Base-by-base conservation (phyloP, 92 coral and sea anemone species). In the Scolanthus callimorphus region DNA sequence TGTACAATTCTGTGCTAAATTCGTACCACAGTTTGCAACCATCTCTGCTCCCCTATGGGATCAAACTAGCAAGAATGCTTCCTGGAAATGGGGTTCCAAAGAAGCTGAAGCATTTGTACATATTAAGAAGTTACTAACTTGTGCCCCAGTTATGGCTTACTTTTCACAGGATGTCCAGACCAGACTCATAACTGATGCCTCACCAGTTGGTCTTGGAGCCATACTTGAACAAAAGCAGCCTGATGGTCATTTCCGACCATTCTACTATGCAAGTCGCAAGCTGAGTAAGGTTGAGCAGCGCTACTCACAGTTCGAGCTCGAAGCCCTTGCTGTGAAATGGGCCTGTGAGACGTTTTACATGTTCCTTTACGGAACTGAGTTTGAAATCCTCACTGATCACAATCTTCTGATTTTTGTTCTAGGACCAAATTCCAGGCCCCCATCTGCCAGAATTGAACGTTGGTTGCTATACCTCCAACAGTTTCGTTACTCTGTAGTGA, bases 201-300 rank as follows among this genome's bases (percentile, higher is more conserved):
- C 70, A 50, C 69, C 59, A 27, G 77, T 70, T 4, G 77, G 43
- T 34, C 43, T 34, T 6, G 43, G 43, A 6, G 43, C 6, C 43
- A 34, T 34, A 6, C 43, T 77, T 27, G 78, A 71, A 17, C 81
- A 77, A 47, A 25, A 60, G 27, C 81, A 77, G 20, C 65, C 25
- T 2, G 92, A 74, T 56, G 83, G 83, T n/a, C 60, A 45, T n/a
- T 68, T 61, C 71, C 53, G 83, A 49, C 86, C 86, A 45, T 58
- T 85, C 24, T 71, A 79, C 55, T 79, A 85, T 63, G 92, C 92
- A n/a, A 85, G 92, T 34, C 73, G 83, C 13, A 85, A 64, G 41
- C 65, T 79, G 19, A 55, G 34, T 48, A 49, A 55, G 25, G 49
- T 34, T 4, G 85, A 78, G 39, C 68, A 59, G 11, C 58, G 81